These are phyloP conservation scores for Lindbergichthys nudifrons DNA, from an alignment of 2,797 vertebrate genomes.

Conservation along the genomic window DNA sequence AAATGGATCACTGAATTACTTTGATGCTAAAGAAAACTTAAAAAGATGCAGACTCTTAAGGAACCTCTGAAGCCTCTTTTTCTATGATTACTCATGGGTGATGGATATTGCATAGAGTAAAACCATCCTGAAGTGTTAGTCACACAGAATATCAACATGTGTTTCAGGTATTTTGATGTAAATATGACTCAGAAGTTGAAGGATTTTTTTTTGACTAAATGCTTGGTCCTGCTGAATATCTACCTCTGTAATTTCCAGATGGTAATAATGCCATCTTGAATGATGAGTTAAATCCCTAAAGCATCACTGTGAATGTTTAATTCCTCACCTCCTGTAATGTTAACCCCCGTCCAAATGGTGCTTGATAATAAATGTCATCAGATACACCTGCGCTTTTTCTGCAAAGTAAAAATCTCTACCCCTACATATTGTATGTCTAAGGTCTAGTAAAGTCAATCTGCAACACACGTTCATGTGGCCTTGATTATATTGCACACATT, in stretches of 20 bases:
- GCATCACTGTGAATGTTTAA: background rate
- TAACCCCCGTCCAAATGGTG: background rate
- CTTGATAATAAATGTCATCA: background rate
- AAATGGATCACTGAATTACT: background rate
- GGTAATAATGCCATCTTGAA: background rate
- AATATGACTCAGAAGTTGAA: background rate
- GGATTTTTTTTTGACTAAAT: background rate
- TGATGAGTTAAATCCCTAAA: background rate
- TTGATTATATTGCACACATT: background rate
- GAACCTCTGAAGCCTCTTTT: background rate
- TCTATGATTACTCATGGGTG: too few relatives aligned
- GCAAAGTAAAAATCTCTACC: background rate
- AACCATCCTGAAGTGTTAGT: background rate
- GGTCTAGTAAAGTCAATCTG: background rate
- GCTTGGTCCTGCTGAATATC: too few relatives aligned
- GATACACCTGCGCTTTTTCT: background rate
- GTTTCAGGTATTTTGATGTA: background rate
- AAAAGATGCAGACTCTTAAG: background rate
- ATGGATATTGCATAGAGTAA: background rate
- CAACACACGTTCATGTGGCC: background rate
- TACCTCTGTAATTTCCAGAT: too few relatives aligned
- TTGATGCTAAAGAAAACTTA: too few relatives aligned
- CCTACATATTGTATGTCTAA: background rate
- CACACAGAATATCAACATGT: background rate
- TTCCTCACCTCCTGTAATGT: too few relatives aligned